These are phyloP conservation scores for Globodera ellingtonae DNA, from an alignment of 1,140 invertebrate genomes.

Conservation along the genomic window DNA sequence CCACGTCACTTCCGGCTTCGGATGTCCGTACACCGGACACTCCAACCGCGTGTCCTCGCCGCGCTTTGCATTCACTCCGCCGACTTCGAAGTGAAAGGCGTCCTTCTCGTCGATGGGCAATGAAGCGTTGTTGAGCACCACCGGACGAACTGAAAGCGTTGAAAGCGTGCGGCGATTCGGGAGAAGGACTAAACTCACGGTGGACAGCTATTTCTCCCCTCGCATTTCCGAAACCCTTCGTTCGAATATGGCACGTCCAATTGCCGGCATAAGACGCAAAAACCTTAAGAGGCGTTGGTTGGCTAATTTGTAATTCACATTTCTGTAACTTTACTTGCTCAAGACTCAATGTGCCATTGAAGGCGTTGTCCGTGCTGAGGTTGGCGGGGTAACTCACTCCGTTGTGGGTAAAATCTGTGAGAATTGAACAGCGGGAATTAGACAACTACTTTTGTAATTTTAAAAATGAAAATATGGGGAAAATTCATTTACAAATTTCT, in stretches of 20 bases:
- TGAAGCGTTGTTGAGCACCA: slow-evolving; percentile 37
- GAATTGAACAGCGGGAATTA: background rate
- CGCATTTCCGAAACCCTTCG: slow-evolving; percentile 19
- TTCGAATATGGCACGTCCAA: slow-evolving; percentile 40
- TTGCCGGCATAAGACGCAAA: slow-evolving; percentile 29
- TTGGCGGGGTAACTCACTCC: slow-evolving; percentile 20
- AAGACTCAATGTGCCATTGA: slow-evolving; percentile 20
- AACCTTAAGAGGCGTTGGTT: background rate
- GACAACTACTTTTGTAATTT: background rate
- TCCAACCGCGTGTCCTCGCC: slow-evolving; percentile 32
- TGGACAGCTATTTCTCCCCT: slow-evolving; percentile 36
- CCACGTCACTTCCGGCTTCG: slow-evolving; percentile 38
- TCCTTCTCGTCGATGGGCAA: slow-evolving; percentile 39
- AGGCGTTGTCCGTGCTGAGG: slow-evolving; percentile 12
- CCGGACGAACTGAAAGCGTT: slow-evolving; percentile 40
- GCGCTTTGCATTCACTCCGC: slow-evolving; percentile 31
- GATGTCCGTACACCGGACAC: slow-evolving; percentile 39
- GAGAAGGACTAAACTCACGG: slow-evolving; percentile 23
- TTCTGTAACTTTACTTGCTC: slow-evolving; percentile 10
- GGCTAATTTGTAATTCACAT: background rate
- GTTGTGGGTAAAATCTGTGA: slow-evolving; percentile 27
- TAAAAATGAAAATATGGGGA: background rate
- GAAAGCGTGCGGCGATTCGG: background rate
- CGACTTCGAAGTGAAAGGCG: slow-evolving; percentile 38
- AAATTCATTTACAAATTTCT: slow-evolving; percentile 23